Evolutionary conservation across 2,113 vertebrate genomes (phyloP).

Genomic region (Plecturocebus donacophilus): DNA sequence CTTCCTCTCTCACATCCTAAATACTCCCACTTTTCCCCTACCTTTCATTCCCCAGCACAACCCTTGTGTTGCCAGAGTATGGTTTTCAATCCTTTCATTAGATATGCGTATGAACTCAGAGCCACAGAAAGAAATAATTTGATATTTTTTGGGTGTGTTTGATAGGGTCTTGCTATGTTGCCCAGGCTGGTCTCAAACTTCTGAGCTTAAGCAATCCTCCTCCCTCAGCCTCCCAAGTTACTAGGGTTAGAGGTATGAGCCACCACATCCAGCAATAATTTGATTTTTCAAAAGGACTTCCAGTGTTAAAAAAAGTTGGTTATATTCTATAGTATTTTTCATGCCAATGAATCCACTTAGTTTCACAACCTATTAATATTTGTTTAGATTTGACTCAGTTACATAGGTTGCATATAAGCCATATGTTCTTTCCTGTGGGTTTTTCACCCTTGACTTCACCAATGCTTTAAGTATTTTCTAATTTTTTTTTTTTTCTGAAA

Average conservation of each 20-base stretch:
- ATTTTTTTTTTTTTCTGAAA: background rate
- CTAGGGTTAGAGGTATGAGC: background rate
- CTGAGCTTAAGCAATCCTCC: background rate
- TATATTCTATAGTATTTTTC: background rate
- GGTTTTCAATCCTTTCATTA: background rate
- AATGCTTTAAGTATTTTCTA: background rate
- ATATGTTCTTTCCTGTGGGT: background rate
- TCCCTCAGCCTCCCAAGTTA: background rate
- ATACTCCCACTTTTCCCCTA: background rate
- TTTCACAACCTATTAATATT: background rate
- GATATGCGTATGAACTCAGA: background rate
- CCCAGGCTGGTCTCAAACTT: background rate
- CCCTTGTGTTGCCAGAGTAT: background rate
- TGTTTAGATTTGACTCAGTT: background rate
- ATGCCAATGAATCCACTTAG: background rate
- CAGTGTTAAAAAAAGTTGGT: background rate
- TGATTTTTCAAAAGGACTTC: background rate
- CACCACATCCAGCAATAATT: background rate
- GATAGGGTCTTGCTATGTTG: background rate
- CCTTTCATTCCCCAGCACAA: background rate
- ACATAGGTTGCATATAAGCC: background rate
- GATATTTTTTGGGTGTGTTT: background rate
- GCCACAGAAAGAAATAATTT: background rate
- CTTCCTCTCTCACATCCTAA: background rate
- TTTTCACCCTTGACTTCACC: background rate